Conservation (phyloP, 2,888 invertebrate species). For the Onchidella celtica region DNA sequence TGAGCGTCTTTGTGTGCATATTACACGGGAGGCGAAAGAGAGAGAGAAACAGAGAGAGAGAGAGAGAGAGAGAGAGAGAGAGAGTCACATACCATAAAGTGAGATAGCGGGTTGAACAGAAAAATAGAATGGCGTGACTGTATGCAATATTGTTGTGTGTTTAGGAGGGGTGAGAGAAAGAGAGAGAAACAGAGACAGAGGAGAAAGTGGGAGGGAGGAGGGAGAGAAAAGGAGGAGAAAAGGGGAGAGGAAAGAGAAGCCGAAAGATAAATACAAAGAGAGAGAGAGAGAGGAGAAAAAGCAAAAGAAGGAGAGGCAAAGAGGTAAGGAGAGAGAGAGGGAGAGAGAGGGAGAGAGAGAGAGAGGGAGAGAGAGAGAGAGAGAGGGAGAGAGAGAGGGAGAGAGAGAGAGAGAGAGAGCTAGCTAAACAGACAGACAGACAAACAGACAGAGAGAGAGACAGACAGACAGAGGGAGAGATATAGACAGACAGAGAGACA, state of each 20-base stretch:
- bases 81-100: no score
- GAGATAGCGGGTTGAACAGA: no score
- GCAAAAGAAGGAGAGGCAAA: background rate
- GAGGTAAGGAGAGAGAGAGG: no score
- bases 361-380: background rate
- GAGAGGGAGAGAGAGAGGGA: background rate
- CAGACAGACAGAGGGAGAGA: background rate
- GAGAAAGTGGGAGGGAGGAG: background rate
- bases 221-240: background rate
- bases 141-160: no score
- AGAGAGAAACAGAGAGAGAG: no score
- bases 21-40: no score
- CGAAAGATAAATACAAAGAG: slow-evolving; percentile 5
- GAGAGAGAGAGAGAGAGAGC: background rate
- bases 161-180: background rate
- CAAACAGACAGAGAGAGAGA: background rate
- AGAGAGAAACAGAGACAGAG: background rate
- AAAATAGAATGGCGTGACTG: no score
- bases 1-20: no score
- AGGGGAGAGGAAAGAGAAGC: background rate
- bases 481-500: background rate
- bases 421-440: slow-evolving; percentile 41
- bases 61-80: no score
- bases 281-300: background rate
- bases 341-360: background rate